Evolutionary conservation across 2,113 vertebrate species (phyloP), one percentile per base, ranked within the genome.

Genomic region (Dipodomys spectabilis): DNA sequence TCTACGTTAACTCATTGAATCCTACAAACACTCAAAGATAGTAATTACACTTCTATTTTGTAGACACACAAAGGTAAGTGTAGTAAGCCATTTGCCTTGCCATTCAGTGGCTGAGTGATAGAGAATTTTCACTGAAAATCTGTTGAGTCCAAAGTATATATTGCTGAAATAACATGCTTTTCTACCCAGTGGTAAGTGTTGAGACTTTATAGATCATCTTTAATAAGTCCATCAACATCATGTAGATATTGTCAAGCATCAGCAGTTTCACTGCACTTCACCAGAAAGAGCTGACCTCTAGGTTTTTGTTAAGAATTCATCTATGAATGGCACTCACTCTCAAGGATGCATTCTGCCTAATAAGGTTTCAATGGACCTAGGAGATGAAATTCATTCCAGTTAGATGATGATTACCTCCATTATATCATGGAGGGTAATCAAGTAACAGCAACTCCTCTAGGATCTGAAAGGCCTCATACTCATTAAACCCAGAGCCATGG

Each of bases 1-100:
- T 30, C 9, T 32, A 22, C 81, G 23, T 91, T 90, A 91, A 71
- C 81, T 84, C 84, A 62, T 35, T 92, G n/a, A 86, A 89, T 89
- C n/a, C 67, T 75, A 85, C 80, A 95, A 81, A 39, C 20, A 45
- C 20, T 84, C 25, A 62, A 30, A 85, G 18, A 28, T 72, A 62
- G 28, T 60, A 65, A 87, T 45, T 82, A 30, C 32, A 53, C 39
- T 87, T 84, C 72, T 86, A 20, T 92, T 90, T 90, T 92, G 25
- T 60, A 88, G 64, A 92, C n/a, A 39, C 27, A 39, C 28, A 20
- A 62, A 92, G 90, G 75, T 15, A 18, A 67, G 6, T 73, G 2
- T 3, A 13, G 15, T 80, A 45, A 82, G 45, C 64, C 68, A 35
- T 89, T 92, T 78, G 49, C 60, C 25, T 16, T 35, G 16, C 9